Base-by-base conservation (phyloP, 2,113 vertebrate genomes). In the Oreochromis niloticus region DNA sequence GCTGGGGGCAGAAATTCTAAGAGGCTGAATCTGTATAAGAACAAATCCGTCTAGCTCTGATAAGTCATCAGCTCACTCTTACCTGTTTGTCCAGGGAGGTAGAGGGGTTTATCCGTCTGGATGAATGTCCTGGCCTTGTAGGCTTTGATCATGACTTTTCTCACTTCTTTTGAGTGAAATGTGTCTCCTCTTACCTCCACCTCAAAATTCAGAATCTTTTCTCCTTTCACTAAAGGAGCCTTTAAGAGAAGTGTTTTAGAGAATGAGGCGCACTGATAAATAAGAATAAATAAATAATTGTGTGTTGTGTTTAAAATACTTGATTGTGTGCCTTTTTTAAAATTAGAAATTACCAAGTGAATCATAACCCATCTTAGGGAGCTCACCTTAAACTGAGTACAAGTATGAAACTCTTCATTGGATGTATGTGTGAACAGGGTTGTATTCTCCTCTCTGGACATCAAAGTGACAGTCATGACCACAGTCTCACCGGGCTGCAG, bases 21-120 rank as follows among this genome's bases (percentile, higher is more conserved):
- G 6, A n/a, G 43, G 5, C 43, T 14, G 43, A 13, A 46, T 46
- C 43, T 46, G 41, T 43, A 12, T 12, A 12, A 10, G 11, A 5
- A 12, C 10, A 43, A 43, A 9, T 54, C 7, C 8, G 5, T n/a
- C 17, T 4, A 52, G 8, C 8, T 8, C 17, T n/a, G 4, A 19
- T 9, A 4, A 7, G 17, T 52, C 50, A 52, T 52, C 4, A 54
- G 7, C 6, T 34, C 39, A 30, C 4, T 43, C 11, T 57, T 91
- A 96, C 96, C 94, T 81, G 94, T 96, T 88, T 96, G 95, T 91
- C 96, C 96, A 19, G 96, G 96, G 13, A 94, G 93, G 91, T 96
- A 96, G 85, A 96, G 90, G 1, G 95, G 95, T 93, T 95, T 96
- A 82, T 96, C 95, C 1, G 95, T 96, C 80, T 95, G 96, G 80